A percentile compares a stretch with the other conserved stretches of the same genome.
phyloP scores from a whole-genome alignment of 2,113 vertebrate species.

The Microtus richardsoni region DNA sequence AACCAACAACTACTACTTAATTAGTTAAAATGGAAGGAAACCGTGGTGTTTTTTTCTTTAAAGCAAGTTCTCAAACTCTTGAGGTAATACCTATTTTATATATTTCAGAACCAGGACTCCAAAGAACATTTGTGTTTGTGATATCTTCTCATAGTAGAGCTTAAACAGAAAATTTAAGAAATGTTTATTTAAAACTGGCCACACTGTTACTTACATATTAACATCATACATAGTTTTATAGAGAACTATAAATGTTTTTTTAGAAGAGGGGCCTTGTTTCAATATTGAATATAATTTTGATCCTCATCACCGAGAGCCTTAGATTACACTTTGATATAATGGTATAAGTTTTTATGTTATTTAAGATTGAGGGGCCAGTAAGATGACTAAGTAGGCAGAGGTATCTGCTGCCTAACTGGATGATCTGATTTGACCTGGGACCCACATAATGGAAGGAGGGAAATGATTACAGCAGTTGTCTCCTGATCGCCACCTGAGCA shows the following conservation, averaged over 20 bases:
- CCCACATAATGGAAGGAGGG: not conserved
- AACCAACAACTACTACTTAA: not conserved
- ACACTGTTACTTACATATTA: not conserved
- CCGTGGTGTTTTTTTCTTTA: constrained; percentile 14
- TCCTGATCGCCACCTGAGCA: not conserved
- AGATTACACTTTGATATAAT: constrained; percentile 19
- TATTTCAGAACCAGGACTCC: constrained; percentile 37
- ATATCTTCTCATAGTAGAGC: not conserved
- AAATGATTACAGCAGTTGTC: not conserved
- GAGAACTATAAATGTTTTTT: constrained; percentile 36
- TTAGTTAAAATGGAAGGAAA: constrained; percentile 33
- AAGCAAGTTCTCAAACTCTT: constrained; percentile 45
- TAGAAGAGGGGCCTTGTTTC: constrained; percentile 23
- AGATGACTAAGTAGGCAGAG: not conserved
- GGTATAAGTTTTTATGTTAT: not conserved
- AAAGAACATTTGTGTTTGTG: constrained; percentile 51
- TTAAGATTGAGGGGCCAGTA: not conserved
- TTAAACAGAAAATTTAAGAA: constrained; percentile 52
- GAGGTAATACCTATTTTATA: constrained; percentile 24
- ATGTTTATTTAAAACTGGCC: constrained; percentile 19
- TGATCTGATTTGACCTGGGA: not conserved
- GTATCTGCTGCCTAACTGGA: no score
- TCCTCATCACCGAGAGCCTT: not conserved
- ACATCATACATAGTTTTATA: constrained; percentile 18
- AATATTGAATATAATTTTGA: constrained; percentile 43